Evolutionary conservation across 2,113 vertebrate species (phyloP), one percentile per base, ranked within the genome.

Genomic region (Paracanthobrama guichenoti): DNA sequence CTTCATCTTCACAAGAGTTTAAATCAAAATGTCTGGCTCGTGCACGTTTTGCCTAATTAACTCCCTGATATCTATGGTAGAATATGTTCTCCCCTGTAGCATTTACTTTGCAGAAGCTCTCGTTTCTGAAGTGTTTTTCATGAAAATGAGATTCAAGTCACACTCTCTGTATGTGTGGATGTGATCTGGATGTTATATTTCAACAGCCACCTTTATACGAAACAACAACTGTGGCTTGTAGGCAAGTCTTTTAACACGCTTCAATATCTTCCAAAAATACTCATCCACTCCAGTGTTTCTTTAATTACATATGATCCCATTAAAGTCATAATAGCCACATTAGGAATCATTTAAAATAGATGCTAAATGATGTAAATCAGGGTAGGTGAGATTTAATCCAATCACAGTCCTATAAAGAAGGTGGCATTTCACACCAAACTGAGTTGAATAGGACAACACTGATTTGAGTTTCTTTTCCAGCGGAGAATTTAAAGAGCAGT

Each of bases 121-220:
- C 72, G 69, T 80, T 78, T 71, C 55, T 84, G 35, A 55, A 78
- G 75, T 79, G 64, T 60, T 79, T 73, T 62, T 53, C 42, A 60
- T 62, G 39, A 79, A 79, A 85, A 85, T 85, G 44, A 71, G 62
- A 81, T 81, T 67, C 79, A 81, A 81, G 62, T 81, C 60, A 81
- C 62, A 81, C 62, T 53, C 64, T 77, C 64, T 62, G 67, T 50
- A 79, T 64, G 55, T 73, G 76, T 20, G 77, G 48, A 85, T 85
- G 84, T 71, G 76, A 69, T 73, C 84, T 62, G 75, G 76, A 84
- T 79, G 64, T 71, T 79, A 73, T 57, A 62, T 80, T 26, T 55
- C 55, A 4, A 60, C 35, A 79, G 83, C 16, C 66, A 79, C 39
- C 50, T 62, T 72, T 79, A 24, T n/a, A 79, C 16, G 6, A 72